Evolutionary conservation across 1,140 invertebrate species (phyloP).

Genomic region (Mizuhopecten yessoensis): DNA sequence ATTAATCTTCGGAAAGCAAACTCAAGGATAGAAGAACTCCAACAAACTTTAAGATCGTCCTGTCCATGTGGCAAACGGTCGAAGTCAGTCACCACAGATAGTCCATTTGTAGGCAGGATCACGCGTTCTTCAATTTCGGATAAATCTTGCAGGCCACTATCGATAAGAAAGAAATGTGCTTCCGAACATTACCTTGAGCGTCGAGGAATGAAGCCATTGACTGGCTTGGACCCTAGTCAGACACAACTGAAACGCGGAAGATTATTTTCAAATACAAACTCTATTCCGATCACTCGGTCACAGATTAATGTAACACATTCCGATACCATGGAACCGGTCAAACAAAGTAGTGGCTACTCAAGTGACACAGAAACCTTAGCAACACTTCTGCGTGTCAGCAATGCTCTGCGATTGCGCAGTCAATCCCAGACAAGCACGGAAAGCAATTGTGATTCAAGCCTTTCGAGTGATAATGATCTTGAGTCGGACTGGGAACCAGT

Average conservation of each 20-base stretch:
- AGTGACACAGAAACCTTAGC: not conserved
- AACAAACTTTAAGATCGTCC: not conserved
- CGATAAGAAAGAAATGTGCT: slow-evolving; percentile 18
- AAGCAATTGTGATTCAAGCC: not conserved
- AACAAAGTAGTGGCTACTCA: not conserved
- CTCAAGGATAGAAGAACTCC: not conserved
- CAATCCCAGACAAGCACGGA: not conserved
- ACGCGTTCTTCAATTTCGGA: not conserved
- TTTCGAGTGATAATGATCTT: not conserved
- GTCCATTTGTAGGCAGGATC: not conserved
- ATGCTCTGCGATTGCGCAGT: not conserved
- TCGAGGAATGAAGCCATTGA: not conserved
- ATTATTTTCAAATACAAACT: not conserved
- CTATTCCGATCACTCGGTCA: not conserved
- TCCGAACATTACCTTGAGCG: not conserved
- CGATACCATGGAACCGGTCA: slow-evolving; percentile 4
- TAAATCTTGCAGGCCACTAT: slow-evolving; percentile 2
- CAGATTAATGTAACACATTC: not conserved
- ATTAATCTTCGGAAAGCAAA: not conserved
- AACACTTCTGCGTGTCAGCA: not conserved
- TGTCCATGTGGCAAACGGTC: not conserved
- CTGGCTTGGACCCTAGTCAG: not conserved
- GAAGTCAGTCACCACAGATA: not conserved
- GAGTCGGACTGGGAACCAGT: not conserved
- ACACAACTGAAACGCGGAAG: not conserved